Percentiles rank a stretch among this genome's conserved stretches.
Conservation (phyloP, 2,888 invertebrate species). For the Punctoribates punctum region DNA sequence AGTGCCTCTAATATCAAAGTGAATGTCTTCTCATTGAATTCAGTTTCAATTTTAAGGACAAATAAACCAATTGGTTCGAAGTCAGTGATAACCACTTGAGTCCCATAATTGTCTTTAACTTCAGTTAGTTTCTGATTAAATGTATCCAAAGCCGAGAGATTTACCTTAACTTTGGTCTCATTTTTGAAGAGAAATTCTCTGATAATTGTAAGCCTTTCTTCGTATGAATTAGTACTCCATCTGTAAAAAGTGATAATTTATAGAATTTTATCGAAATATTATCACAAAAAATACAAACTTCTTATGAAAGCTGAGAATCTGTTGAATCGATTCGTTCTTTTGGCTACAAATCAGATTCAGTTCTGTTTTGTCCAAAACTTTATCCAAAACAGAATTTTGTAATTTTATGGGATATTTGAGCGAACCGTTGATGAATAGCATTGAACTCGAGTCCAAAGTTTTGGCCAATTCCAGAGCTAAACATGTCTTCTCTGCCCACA, state of each 20-base stretch:
- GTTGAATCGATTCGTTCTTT: constrained; percentile 1
- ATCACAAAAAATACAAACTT: not conserved
- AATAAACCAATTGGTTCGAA: constrained; percentile 19
- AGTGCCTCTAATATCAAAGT: not conserved
- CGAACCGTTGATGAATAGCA: constrained; percentile 1
- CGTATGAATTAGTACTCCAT: not conserved
- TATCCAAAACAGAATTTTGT: not conserved
- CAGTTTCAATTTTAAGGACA: not conserved
- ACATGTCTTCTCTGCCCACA: constrained; percentile 30
- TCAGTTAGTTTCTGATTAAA: not conserved
- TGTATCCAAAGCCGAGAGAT: not conserved
- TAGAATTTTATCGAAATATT: not conserved
- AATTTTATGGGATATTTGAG: not conserved
- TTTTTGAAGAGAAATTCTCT: not conserved
- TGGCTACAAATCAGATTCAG: not conserved
- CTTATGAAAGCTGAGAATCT: not conserved
- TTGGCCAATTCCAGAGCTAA: constrained; percentile 13
- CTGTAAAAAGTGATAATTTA: not conserved
- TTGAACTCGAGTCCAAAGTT: not conserved
- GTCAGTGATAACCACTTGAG: not conserved
- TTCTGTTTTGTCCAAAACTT: not conserved
- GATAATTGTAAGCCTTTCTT: constrained; percentile 1
- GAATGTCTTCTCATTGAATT: not conserved
- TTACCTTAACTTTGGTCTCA: not conserved
- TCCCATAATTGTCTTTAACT: constrained; percentile 2